Base-by-base conservation (phyloP, 2,797 vertebrate species). In the Crocodylus rhombifer region DNA sequence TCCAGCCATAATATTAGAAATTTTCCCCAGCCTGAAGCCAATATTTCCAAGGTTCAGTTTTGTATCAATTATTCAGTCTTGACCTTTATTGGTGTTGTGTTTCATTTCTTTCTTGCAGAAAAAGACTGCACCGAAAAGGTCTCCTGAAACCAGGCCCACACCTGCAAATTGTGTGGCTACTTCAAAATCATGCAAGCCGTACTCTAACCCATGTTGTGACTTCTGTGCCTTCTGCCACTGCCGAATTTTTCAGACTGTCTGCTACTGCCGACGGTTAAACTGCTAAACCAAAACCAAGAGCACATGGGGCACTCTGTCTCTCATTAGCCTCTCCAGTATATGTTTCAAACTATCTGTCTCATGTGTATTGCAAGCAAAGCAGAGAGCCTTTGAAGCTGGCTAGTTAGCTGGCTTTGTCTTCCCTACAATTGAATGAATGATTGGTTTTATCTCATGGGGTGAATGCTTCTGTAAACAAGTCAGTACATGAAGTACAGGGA, bases 181-280 rank as follows among this genome's bases (percentile, higher is more conserved):
- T 83, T 97, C 97, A 97, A 97, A 95, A 93, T 98, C 96, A 97
- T 99, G 99, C 97, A 99, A 98, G 89, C 97, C 98, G 4, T 95
- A 97, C 1, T 96, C 96, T 62, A 97, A 94, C 0, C 97, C 98
- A 11, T 99, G 99, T 96, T 99, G 99, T 60, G 97, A 99, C 58
- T 97, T 97, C 78, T 99, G 99, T 42, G 98, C 98, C 67, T 97
- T 98, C 89, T 99, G 99, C 96, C 97, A 98, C 67, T 99, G 99
- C 95, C 97, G 97, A 1, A 98, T 98, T n/a, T 96, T 97, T 76
- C 95, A 94, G 92, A 93, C 95, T 0, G 82, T 98, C 96, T 99
- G 99, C 96, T 97, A 98, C 63, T 99, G 99, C 94, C 98, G 98
- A 5, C 97, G 98, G 96, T 97, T 98, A 16, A 98, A 98, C 89